Evolutionary conservation across 1,140 invertebrate genomes (phyloP).

Genomic region (Colletes latitarsis): DNA sequence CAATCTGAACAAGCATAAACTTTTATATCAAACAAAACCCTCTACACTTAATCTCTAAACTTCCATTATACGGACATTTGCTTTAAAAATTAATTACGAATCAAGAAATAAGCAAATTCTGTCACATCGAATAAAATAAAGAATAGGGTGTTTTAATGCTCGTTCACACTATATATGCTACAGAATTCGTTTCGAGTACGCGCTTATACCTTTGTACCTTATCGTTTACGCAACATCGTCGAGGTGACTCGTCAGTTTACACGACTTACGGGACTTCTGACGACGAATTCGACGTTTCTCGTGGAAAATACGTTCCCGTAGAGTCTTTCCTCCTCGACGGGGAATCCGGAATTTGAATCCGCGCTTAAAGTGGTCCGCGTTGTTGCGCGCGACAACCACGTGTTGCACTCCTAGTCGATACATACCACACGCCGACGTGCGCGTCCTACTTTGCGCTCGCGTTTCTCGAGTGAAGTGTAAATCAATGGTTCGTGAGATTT

Average conservation of each 20-base stretch:
- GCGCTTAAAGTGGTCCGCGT: constrained; percentile 35
- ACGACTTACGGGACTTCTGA: constrained; percentile 1
- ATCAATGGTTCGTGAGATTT: constrained; percentile 13
- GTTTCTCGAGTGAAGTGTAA: constrained; percentile 6
- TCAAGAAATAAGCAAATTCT: too few relatives aligned
- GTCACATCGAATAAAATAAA: too few relatives aligned
- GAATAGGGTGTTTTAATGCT: too few relatives aligned
- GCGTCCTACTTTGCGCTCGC: constrained; percentile 3
- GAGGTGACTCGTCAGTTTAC: too few relatives aligned
- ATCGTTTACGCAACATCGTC: not conserved
- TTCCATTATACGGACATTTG: too few relatives aligned
- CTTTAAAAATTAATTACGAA: too few relatives aligned
- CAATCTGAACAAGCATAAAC: too few relatives aligned
- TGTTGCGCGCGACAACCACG: constrained; percentile 61
- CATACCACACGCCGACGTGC: constrained; percentile 5
- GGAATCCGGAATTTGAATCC: not conserved
- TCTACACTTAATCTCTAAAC: too few relatives aligned
- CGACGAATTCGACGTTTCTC: not conserved
- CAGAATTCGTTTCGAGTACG: too few relatives aligned
- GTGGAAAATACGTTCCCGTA: not conserved
- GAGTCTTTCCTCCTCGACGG: not conserved
- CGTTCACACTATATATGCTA: too few relatives aligned
- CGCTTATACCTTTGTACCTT: not conserved
- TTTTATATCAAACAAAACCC: too few relatives aligned
- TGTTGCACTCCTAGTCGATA: constrained; percentile 62